phyloP scores from a whole-genome alignment of 2,113 vertebrate genomes.

The Semnopithecus entellus region DNA sequence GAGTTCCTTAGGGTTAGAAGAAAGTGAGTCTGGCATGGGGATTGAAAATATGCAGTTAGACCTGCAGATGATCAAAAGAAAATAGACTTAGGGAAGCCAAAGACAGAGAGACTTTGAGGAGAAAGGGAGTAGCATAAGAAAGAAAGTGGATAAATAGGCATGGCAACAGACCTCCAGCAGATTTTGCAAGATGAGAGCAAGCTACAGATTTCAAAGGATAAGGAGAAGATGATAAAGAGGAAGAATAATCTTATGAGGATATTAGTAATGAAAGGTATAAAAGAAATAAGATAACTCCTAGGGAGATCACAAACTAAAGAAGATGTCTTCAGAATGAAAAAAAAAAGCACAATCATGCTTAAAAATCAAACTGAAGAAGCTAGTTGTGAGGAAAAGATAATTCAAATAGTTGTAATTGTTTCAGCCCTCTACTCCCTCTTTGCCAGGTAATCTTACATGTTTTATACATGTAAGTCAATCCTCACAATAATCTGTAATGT shows the following conservation, averaged over 20 bases:
- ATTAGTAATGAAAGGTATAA: neutral
- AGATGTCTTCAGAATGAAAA: neutral
- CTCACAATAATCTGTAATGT: neutral
- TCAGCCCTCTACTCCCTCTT: neutral
- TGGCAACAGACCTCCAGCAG: neutral
- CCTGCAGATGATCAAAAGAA: neutral
- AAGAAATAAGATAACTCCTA: neutral
- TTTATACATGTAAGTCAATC: neutral
- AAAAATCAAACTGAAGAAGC: neutral
- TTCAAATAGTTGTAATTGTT: neutral
- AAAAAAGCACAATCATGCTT: neutral
- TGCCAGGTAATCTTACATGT: neutral
- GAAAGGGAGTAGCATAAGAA: neutral
- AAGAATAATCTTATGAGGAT: neutral
- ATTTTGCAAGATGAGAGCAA: neutral
- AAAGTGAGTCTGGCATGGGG: neutral
- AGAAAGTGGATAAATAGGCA: neutral
- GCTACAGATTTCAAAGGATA: neutral
- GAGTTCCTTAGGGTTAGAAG: neutral
- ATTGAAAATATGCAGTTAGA: neutral
- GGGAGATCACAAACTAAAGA: neutral
- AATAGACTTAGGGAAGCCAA: neutral
- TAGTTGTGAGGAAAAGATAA: neutral
- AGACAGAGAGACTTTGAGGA: neutral
- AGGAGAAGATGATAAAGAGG: neutral